Conservation (phyloP, 2,797 vertebrate species). For the Otolemur crassicaudatus region DNA sequence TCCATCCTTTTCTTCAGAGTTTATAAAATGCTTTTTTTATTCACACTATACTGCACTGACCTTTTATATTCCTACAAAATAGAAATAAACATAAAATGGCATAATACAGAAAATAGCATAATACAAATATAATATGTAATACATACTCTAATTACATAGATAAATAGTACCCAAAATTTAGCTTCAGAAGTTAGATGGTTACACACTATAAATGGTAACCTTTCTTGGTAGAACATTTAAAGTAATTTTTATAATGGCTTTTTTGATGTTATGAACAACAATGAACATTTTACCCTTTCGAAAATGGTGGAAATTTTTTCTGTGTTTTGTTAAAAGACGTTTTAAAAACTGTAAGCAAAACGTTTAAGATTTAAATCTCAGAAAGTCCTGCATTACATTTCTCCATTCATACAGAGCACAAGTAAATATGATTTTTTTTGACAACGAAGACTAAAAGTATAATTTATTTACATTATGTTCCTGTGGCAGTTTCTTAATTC, state of each 20-base stretch:
- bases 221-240: background rate
- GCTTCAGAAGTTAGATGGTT: background rate
- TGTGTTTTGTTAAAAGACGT: background rate
- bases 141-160: background rate
- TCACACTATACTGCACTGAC: background rate
- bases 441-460: background rate
- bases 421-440: background rate
- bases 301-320: background rate
- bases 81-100: background rate
- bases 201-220: background rate
- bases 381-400: background rate
- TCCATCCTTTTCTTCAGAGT: background rate
- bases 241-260: background rate
- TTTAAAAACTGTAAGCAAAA: constrained; percentile 29
- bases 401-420: background rate
- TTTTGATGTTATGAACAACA: background rate
- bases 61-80: background rate
- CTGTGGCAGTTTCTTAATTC: background rate
- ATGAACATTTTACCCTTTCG: background rate
- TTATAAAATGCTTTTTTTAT: background rate
- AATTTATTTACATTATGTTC: background rate
- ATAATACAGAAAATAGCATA: background rate
- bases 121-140: background rate
- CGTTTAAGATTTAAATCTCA: background rate
- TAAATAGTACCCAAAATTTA: background rate